phyloP scores from a whole-genome alignment of 2,888 invertebrate genomes.

The Phortica okadai region DNA sequence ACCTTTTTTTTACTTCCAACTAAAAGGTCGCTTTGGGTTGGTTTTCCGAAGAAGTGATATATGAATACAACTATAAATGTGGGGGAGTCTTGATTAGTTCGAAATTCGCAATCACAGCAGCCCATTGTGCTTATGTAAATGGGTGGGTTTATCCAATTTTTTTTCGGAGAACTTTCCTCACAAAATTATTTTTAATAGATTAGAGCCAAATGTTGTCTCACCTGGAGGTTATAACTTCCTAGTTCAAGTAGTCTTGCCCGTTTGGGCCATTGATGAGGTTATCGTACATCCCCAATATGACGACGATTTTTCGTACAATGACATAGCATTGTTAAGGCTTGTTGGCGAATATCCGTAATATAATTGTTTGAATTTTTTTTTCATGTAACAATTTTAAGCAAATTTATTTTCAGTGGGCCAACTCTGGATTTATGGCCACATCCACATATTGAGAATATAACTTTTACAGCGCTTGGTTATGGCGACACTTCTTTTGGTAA shows the following conservation, averaged over 20 bases:
- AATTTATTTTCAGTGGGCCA: conserved; percentile 50
- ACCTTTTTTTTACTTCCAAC: background rate
- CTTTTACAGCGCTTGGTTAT: conserved; percentile 79
- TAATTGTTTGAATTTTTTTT: background rate
- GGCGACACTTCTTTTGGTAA: conserved; percentile 75
- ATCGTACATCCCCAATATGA: background rate
- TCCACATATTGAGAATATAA: conserved; percentile 59
- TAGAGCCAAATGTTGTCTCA: background rate
- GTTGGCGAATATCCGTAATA: background rate
- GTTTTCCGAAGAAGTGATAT: background rate
- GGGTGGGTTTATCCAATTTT: background rate
- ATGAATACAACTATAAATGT: conserved; percentile 13
- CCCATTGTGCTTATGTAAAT: conserved; percentile 23
- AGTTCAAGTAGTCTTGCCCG: background rate
- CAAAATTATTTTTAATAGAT: background rate
- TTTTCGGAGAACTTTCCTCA: too few relatives aligned
- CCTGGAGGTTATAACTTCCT: background rate
- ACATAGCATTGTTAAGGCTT: conserved; percentile 2
- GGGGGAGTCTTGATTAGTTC: conserved; percentile 10
- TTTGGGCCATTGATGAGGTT: background rate
- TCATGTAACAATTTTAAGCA: too few relatives aligned
- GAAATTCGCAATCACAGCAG: conserved; percentile 13
- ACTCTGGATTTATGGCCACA: conserved; percentile 79
- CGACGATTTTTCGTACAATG: background rate
- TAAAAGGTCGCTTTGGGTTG: conserved; percentile 14